Percentiles rank a stretch among this genome's conserved stretches.
Evolutionary conservation across 2,888 invertebrate species (phyloP).

Genomic region (Himalopsyche anomala): DNA sequence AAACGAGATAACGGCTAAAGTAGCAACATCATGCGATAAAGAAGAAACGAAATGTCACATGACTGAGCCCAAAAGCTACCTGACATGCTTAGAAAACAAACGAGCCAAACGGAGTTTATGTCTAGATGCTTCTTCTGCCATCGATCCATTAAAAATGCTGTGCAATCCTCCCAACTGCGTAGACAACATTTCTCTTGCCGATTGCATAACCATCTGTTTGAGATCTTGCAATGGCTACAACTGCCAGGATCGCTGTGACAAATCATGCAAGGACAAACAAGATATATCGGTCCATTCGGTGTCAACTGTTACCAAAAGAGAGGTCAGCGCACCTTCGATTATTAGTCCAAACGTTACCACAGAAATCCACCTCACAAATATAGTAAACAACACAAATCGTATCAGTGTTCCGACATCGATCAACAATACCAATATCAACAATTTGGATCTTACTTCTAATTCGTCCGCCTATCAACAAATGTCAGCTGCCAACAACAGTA

Average conservation of each 20-base stretch:
- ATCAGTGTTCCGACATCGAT: constrained; percentile 71
- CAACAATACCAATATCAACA: too few relatives aligned
- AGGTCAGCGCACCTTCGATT: background rate
- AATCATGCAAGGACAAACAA: constrained; percentile 49
- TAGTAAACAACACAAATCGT: constrained; percentile 71
- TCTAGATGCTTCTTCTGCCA: constrained; percentile 45
- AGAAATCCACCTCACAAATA: constrained; percentile 71
- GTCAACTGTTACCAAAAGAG: constrained; percentile 68
- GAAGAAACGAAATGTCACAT: constrained; percentile 50
- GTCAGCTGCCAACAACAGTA: constrained; percentile 42
- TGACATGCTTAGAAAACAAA: constrained; percentile 56
- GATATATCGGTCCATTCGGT: constrained; percentile 66
- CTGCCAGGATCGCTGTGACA: constrained; percentile 54
- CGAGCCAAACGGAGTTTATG: constrained; percentile 57
- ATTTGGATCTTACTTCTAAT: constrained; percentile 68
- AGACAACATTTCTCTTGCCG: constrained; percentile 7
- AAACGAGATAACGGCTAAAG: background rate
- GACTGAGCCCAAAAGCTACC: constrained; percentile 57
- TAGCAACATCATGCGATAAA: background rate
- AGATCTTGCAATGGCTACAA: constrained; percentile 49
- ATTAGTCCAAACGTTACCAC: constrained; percentile 70
- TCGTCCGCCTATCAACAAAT: constrained; percentile 32
- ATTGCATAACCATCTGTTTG: constrained; percentile 50
- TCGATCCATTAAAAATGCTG: background rate
- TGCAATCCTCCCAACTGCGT: background rate